Evolutionary conservation across 2,113 vertebrate genomes (phyloP).

Genomic region (Leptosomus discolor): DNA sequence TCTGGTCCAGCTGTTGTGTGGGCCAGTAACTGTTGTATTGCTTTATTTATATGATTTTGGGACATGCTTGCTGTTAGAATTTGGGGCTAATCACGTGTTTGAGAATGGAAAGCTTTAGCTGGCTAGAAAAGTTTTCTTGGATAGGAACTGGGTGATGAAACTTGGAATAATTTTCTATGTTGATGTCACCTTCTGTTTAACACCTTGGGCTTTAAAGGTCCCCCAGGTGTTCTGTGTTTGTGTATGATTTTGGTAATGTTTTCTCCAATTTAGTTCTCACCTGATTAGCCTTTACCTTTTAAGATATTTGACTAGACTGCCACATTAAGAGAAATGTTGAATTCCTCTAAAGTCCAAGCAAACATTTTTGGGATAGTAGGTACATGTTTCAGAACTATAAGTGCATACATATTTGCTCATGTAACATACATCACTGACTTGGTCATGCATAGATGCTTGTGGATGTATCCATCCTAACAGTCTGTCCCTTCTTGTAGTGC

Average conservation of each 20-base stretch:
- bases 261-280: background rate
- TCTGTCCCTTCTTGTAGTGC: background rate
- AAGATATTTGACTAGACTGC: background rate
- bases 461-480: background rate
- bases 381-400: background rate
- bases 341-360: background rate
- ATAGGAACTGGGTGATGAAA: background rate
- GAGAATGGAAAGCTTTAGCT: background rate
- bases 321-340: background rate
- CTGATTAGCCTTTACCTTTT: background rate
- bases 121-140: background rate
- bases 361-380: background rate
- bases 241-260: background rate
- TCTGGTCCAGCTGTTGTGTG: slow-evolving; percentile 44
- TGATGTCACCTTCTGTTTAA: background rate
- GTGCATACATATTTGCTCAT: background rate
- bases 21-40: slow-evolving; percentile 8
- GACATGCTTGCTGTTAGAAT: background rate
- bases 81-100: background rate
- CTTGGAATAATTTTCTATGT: background rate
- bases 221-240: background rate
- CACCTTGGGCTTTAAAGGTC: background rate
- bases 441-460: background rate
- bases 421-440: background rate
- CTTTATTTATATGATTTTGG: slow-evolving; percentile 31